These are phyloP conservation scores for Poecilia picta DNA, from an alignment of 2,797 vertebrate species.

Conservation along the genomic window DNA sequence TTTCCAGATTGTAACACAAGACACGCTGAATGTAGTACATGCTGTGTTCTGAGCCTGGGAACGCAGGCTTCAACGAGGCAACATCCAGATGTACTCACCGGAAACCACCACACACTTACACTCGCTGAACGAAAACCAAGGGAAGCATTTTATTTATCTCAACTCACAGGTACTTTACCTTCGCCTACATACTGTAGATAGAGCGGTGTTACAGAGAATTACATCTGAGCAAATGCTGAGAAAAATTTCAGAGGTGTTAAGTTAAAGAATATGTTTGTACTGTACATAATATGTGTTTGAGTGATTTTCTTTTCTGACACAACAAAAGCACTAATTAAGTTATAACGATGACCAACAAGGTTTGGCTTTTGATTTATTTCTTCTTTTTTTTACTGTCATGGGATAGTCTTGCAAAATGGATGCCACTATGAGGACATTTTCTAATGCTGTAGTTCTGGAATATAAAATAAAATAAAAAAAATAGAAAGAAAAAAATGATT, in stretches of 20 bases:
- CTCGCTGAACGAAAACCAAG: slow-evolving; percentile 60
- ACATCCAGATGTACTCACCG: slow-evolving; percentile 57
- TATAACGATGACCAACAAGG: slow-evolving; percentile 80
- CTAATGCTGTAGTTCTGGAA: slow-evolving; percentile 80
- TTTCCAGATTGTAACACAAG: slow-evolving; percentile 92
- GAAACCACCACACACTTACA: slow-evolving; percentile 53
- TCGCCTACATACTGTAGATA: slow-evolving; percentile 83
- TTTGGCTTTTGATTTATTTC: slow-evolving; percentile 70
- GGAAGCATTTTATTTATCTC: slow-evolving; percentile 69
- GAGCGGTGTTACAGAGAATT: slow-evolving; percentile 69
- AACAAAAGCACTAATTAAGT: slow-evolving; percentile 84
- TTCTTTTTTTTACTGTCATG: slow-evolving; percentile 62
- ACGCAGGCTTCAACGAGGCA: slow-evolving; percentile 39
- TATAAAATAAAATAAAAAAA: slow-evolving; percentile 40
- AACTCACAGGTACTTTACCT: slow-evolving; percentile 73
- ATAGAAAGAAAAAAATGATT: slow-evolving; percentile 70
- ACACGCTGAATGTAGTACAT: slow-evolving; percentile 96
- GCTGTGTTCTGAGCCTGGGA: slow-evolving; percentile 76
- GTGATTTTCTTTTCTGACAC: slow-evolving; percentile 65
- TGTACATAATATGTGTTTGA: slow-evolving; percentile 80
- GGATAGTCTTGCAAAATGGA: slow-evolving; percentile 75
- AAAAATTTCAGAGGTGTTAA: slow-evolving; percentile 73
- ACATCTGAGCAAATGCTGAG: slow-evolving; percentile 67
- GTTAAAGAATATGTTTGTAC: slow-evolving; percentile 79
- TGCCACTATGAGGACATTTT: slow-evolving; percentile 82